Evolutionary conservation across 1,140 invertebrate genomes (phyloP), one percentile per base, ranked within the genome.

Genomic region (Bradynema listronoti): DNA sequence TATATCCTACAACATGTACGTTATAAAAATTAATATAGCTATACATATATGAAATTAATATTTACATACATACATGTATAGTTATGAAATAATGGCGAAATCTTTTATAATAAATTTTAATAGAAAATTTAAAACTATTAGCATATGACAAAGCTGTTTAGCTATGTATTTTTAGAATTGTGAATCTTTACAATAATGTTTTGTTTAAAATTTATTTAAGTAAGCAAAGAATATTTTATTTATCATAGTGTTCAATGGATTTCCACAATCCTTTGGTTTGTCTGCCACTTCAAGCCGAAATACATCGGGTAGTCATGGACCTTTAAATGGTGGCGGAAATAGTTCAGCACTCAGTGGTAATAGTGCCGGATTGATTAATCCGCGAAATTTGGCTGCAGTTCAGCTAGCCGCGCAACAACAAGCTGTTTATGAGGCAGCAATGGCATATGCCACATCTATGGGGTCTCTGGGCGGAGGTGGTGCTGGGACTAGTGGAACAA

Each of bases 221-320:
- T n/a, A n/a, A n/a, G n/a, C n/a, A n/a, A n/a, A n/a, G n/a, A n/a
- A n/a, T n/a, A n/a, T n/a, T n/a, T n/a, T n/a, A 32, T 25, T 24
- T 61, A 30, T 29, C 72, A 36, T 56, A 72, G 70, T 69, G 25
- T 73, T 73, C 33, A 69, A 69, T 52, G 67, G 67, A 25, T 69
- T 69, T 45, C 32, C 66, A 4, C 64, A 66, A 55, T 61, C 34
- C 30, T 66, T 72, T 45, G 67, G 66, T 22, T 64, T 66, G 27
- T 53, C 68, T 24, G 51, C 70, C 27, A n/a, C n/a, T n/a, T n/a
- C n/a, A n/a, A n/a, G n/a, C n/a, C n/a, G n/a, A n/a, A n/a, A n/a
- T n/a, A n/a, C n/a, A n/a, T 56, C 69, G 9, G 67, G 67, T 9
- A 45, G 71, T 14, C 71, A 69, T 33, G 56, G 63, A 29, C 41